A percentile compares a stretch with the other conserved stretches of the same genome.
Evolutionary conservation across 2,888 invertebrate species (phyloP).

Genomic region (Oscheius sp.): DNA sequence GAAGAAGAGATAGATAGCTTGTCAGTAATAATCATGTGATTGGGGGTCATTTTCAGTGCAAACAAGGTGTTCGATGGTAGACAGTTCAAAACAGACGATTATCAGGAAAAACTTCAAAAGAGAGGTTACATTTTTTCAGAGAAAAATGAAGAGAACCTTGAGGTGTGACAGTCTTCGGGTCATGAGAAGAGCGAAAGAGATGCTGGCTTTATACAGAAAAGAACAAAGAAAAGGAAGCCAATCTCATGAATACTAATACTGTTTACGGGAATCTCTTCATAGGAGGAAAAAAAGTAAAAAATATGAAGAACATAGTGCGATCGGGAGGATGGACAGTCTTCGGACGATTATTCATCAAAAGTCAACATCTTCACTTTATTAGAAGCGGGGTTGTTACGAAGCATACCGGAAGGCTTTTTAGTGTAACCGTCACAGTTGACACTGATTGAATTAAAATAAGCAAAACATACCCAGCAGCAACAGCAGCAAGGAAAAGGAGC

Average conservation of each 20-base stretch:
- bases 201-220: too few species aligned
- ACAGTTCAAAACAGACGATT: not conserved
- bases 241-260: too few species aligned
- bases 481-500: not conserved
- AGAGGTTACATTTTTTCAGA: too few species aligned
- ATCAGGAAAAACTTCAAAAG: too few species aligned
- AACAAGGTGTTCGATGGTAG: not conserved
- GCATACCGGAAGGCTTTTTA: not conserved
- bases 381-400: not conserved
- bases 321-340: conserved; percentile 8
- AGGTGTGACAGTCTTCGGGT: too few species aligned
- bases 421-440: conserved; percentile 9
- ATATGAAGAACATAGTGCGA: not conserved
- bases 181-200: too few species aligned
- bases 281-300: not conserved
- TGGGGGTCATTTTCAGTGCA: too few species aligned
- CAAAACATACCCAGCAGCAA: not conserved
- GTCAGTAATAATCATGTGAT: too few species aligned
- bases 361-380: conserved; percentile 16
- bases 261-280: too few species aligned
- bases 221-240: too few species aligned
- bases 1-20: too few species aligned
- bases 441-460: conserved; percentile 18
- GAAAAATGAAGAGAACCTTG: too few species aligned
- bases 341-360: conserved; percentile 30